Base-by-base conservation (phyloP, 2,113 vertebrate genomes). In the Trichomycterus rosablanca region DNA sequence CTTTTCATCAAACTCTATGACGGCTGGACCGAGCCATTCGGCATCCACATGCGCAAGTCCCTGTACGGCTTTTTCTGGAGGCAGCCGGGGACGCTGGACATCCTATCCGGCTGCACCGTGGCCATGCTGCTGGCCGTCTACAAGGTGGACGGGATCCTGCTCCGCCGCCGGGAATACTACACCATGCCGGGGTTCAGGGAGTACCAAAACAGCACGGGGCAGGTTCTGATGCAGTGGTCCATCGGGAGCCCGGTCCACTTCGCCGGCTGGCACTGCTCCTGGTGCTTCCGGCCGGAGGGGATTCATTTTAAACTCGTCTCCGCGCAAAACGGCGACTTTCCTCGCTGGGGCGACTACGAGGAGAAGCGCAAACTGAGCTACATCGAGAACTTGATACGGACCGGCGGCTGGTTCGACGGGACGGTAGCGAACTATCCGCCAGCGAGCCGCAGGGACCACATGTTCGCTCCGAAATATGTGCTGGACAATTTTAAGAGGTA, bases 51-150 rank as follows among this genome's bases (percentile, higher is more conserved):
- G 88, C 90, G 91, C 50, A 92, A 91, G 70, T 94, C 92, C 0
- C 84, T 94, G 7, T 94, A 93, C 0, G 92, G 92, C 37, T 94
- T 93, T 80, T 94, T 87, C 79, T 93, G 92, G 92, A 92, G 88
- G 84, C 91, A 93, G 23, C 88, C 87, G 0, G 92, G 92, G 57
- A 91, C 88, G 1, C 77, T 94, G 75, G 88, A 94, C 56, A 85
- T 94, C 66, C 78, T 92, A 61, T 91, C 91, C 0, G 91, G 88
- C 52, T 93, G 92, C 81, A 93, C 91, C 0, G 79, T 91, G 52
- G 87, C 83, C 52, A 93, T 93, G 90, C 82, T 94, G 3, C 77
- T 73, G 16, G 71, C 78, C 0, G 91, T 94, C 45, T 94, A 94
- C 3, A 86, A 77, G 54, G 82, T 76, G 0, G 89, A 93, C 0